Conservation (phyloP, 2,797 vertebrate genomes). For the Nyctalus aviator region DNA sequence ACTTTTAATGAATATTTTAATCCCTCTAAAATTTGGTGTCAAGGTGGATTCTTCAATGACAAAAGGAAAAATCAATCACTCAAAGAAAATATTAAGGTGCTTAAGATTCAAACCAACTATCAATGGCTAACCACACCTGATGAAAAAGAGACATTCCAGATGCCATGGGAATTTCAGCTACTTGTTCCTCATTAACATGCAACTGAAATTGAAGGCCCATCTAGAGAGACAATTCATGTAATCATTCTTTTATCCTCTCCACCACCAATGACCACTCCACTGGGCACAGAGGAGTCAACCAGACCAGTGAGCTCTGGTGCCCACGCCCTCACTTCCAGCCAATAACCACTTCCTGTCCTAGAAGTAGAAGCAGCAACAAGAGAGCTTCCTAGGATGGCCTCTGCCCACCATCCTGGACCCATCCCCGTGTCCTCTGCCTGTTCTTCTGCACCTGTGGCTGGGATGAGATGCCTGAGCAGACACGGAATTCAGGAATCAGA, state of each 20-base stretch:
- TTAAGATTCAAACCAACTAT: neutral
- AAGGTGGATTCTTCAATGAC: neutral
- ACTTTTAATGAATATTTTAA: neutral
- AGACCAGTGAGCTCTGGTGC: neutral
- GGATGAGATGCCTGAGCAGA: too few species aligned
- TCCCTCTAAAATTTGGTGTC: neutral
- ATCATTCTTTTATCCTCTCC: neutral
- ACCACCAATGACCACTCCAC: neutral
- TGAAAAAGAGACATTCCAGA: neutral
- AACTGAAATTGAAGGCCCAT: neutral
- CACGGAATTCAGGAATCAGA: neutral
- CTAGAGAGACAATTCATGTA: neutral
- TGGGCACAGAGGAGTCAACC: neutral
- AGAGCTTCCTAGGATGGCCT: neutral
- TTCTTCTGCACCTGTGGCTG: neutral
- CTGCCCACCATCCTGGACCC: neutral
- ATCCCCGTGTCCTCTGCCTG: neutral
- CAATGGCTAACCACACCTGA: neutral
- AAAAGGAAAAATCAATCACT: slow-evolving; percentile 32
- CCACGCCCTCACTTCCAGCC: neutral
- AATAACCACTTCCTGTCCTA: neutral
- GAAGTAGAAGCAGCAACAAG: neutral
- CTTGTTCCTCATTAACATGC: neutral
- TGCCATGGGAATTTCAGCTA: neutral
- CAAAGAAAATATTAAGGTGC: neutral